Evolutionary conservation across 2,797 vertebrate species (phyloP), one percentile per base, ranked within the genome.

Genomic region (Dipus sagitta): DNA sequence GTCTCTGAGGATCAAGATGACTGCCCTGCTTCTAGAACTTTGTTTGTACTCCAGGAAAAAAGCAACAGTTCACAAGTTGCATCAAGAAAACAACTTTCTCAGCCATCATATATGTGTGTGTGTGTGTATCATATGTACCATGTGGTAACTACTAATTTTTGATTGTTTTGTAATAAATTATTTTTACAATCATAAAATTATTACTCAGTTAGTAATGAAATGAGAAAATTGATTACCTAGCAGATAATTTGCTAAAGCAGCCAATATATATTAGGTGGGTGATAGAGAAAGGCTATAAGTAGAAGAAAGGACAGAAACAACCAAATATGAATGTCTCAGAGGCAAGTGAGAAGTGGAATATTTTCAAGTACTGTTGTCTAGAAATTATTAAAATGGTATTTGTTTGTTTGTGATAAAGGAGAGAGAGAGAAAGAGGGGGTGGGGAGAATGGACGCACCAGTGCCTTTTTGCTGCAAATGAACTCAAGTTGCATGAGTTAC

Each of bases 251-350:
- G 3, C 26, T 1, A 30, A 60, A 38, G 1, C 70, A 28, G 52
- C 12, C 10, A 14, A 14, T 9, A 1, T 60, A 6, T 26, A 14
- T 4, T n/a, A 32, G 12, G 6, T 62, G 12, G n/a, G 17, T 12
- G 28, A 32, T 30, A 15, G 17, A 62, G n/a, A 32, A 71, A 72
- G 26, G 8, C 17, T 78, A 17, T 10, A 20, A 34, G 20, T 47
- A 11, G 20, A 32, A 72, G 26, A 5, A 6, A 76, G 11, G 23
- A 18, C 18, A 79, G 65, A 23, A 54, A 30, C 70, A 72, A 28
- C 9, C 28, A 1, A 0, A 8, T n/a, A 12, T 38, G 21, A 6
- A 2, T 52, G 47, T 62, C 1, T 30, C 64, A 65, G 13, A 34
- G 47, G 3, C 10, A 75, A 77, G 6, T 68, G 11, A 58, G 15